Base-by-base conservation (phyloP, 92 coral and sea anemone genomes). In the Scolanthus callimorphus region DNA sequence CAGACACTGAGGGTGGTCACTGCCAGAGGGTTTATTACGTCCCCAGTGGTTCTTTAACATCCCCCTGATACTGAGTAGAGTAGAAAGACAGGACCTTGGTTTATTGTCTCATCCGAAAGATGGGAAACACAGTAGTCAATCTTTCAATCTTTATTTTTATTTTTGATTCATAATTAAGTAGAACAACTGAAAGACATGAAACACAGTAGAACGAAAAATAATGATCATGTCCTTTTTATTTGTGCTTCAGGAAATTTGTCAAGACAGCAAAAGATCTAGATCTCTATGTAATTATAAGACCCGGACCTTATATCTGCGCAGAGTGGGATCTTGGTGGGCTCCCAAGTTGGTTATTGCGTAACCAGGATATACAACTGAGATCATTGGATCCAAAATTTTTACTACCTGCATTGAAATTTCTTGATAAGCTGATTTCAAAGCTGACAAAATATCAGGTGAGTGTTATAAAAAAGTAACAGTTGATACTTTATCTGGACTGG, bases 241-340 rank as follows among this genome's bases (percentile, higher is more conserved):
- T n/a, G n/a, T n/a, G 10, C 52, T 54, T 51, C 29, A 82, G 89
- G 68, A 64, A 63, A 21, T 82, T 75, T 59, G 65, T 82, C 21
- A 17, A 49, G 38, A 66, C 69, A 25, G 89, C 89, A 11, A 68
- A 76, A 1, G 60, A 76, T 17, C 63, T 60, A 43, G 83, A 70
- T 2, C 67, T 82, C 17, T 63, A 72, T 69, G 83, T 82, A 29
- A 82, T 82, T 30, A 63, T 82, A 29, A 49, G 89, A 1, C 89
- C 89, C n/a, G 89, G 89, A 21, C 89, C 89, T 31, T 82, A 74
- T 37, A 82, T 82, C 34, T 82, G 89, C 59, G 78, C 89, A 0
- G 89, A 82, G 62, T 82, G 89, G 89, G 89, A 82, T 26, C 71
- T 69, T 12, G 89, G 89, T 62, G 89, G 89, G 15, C 31, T 82